These are phyloP conservation scores for Cassiopea xamachana DNA, from an alignment of 30 jellyfish, hydroid and myxozoan genomes.

Conservation along the genomic window DNA sequence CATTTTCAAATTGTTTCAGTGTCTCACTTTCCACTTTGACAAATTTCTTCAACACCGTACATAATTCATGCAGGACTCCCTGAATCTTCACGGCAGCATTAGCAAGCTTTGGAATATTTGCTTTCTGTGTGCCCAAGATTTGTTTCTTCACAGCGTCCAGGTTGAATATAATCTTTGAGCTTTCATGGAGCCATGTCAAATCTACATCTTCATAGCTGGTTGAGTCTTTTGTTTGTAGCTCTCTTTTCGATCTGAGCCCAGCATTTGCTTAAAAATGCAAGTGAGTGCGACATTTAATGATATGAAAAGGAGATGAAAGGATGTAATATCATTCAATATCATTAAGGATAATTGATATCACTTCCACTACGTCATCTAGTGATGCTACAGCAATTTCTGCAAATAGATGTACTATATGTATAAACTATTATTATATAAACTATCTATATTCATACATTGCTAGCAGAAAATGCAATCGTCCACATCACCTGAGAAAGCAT, in stretches of 20 bases:
- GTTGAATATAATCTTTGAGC: constrained; percentile 5
- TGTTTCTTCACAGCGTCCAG: constrained; percentile 35
- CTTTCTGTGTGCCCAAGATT: not conserved
- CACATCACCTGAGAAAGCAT: too few species aligned
- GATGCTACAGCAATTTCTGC: too few species aligned
- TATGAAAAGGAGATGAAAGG: not conserved
- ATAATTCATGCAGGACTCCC: not conserved
- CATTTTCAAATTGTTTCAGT: not conserved
- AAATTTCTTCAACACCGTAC: not conserved
- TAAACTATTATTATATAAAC: too few species aligned
- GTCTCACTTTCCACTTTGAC: not conserved
- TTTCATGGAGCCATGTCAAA: constrained; percentile 19
- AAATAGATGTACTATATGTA: too few species aligned
- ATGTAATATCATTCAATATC: not conserved
- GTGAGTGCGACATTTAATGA: too few species aligned
- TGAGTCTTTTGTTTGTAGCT: not conserved
- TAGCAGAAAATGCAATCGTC: too few species aligned
- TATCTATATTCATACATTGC: too few species aligned
- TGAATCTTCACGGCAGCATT: constrained; percentile 14
- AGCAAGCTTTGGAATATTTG: constrained; percentile 3
- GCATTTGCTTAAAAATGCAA: not conserved
- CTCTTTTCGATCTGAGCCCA: constrained; percentile 7
- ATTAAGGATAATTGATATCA: too few species aligned
- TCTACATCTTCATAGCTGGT: not conserved
- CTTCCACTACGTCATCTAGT: too few species aligned